Conservation (phyloP, 2,113 vertebrate genomes). For the Xiphorhynchus elegans region DNA sequence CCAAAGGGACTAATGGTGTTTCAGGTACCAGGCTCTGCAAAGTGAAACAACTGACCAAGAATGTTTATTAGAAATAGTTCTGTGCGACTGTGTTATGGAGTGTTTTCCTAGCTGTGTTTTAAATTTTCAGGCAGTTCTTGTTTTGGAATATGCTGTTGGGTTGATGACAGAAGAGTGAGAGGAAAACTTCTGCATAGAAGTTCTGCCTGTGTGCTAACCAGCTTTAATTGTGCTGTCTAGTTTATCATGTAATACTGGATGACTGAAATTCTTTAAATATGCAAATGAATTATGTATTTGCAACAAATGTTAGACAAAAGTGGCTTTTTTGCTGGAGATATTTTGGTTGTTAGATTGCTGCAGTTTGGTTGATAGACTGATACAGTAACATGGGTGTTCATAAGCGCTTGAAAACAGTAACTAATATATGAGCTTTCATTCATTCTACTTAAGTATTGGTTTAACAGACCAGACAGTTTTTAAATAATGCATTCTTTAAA, state of each 20-base stretch:
- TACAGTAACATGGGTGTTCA: neutral
- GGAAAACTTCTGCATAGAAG: neutral
- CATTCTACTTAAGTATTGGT: neutral
- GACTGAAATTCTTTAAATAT: neutral
- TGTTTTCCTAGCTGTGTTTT: neutral
- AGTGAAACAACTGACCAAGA: neutral
- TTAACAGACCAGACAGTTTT: neutral
- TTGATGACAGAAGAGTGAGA: neutral
- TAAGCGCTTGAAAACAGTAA: neutral
- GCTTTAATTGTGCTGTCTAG: neutral
- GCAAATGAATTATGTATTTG: neutral
- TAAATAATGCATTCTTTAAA: neutral
- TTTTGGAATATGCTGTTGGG: neutral
- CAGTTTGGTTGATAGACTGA: neutral
- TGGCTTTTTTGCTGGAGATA: neutral
- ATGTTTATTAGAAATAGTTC: neutral
- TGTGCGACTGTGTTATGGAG: rapidly evolving
- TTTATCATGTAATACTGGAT: rapidly evolving
- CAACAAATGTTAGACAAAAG: neutral
- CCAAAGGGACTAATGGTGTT: neutral
- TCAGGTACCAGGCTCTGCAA: neutral
- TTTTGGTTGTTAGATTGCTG: neutral
- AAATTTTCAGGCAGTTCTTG: neutral
- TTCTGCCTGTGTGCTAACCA: neutral
- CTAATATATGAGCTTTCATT: neutral